These are phyloP conservation scores for Ariolimax columbianus DNA, from an alignment of 2,888 invertebrate species.

Conservation along the genomic window DNA sequence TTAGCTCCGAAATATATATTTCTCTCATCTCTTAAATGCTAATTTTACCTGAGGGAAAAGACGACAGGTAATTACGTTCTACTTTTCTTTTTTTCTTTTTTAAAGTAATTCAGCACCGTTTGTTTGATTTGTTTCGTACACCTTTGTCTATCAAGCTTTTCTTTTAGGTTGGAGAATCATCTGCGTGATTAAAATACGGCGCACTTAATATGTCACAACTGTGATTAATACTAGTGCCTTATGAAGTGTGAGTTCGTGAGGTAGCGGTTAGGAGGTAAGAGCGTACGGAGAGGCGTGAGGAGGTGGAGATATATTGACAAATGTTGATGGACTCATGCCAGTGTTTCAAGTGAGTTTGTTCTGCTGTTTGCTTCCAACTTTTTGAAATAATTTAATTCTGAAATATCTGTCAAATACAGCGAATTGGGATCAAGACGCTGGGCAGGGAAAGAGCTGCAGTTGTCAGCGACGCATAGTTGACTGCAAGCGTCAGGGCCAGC, in stretches of 20 bases:
- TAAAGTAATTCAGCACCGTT: too few species aligned
- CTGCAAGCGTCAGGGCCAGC: too few species aligned
- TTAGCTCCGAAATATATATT: background rate
- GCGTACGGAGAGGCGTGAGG: background rate
- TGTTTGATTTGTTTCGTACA: background rate
- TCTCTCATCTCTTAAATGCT: background rate
- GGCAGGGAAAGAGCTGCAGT: too few species aligned
- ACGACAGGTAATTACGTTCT: background rate
- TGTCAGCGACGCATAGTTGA: too few species aligned
- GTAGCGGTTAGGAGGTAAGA: background rate
- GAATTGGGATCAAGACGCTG: too few species aligned
- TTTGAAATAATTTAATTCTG: too few species aligned
- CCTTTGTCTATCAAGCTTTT: background rate
- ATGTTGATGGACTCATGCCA: background rate
- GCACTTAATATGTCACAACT: background rate
- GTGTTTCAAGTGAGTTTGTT: constrained; percentile 6
- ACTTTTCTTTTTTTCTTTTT: too few species aligned
- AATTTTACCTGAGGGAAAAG: background rate
- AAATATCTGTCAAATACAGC: too few species aligned
- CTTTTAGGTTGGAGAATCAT: background rate
- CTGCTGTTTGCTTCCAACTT: background rate
- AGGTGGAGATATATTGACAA: background rate
- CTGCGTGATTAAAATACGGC: background rate
- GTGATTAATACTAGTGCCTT: background rate
- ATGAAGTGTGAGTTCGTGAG: background rate